Evolutionary conservation across 2,797 vertebrate genomes (phyloP), one percentile per base, ranked within the genome.

Genomic region (Trichosurus vulpecula): DNA sequence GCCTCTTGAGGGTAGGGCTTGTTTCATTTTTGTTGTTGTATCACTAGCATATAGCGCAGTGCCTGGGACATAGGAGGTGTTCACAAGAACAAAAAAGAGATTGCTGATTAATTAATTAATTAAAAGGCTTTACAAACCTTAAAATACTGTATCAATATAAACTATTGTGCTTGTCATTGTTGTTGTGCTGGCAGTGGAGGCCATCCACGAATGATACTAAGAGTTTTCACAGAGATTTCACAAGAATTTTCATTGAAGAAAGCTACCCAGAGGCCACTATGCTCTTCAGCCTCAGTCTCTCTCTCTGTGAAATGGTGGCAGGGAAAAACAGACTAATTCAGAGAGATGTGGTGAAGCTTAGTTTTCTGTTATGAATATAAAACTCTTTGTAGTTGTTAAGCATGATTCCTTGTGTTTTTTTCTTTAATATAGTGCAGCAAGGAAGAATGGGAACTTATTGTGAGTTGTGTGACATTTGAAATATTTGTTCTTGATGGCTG

Each of bases 401-500:
- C 9, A 81, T 95, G 96, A 87, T 87, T 87, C 41, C 74, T 87
- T 51, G 61, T 74, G 31, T 81, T 41, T 22, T 22, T 81, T 81
- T 9, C 41, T 81, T 81, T 81, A 81, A 81, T 27, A 87, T 47
- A 27, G 41, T 29, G 41, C 22, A 27, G 51, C 47, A 51, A 47
- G 74, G 41, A 87, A 87, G 22, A 51, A 87, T 87, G 74, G 74
- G 41, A 47, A 87, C 51, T 47, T 87, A 27, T 87, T 41, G 55
- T 94, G 61, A 52, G 93, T 98, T 66, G 94, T 94, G 95, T 96
- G 89, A 58, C 93, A 5, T 94, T 98, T 93, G 87, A 94, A 98
- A n/a, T 35, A 41, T 81, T 66, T 95, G 90, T 92, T 97, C 51
- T 52, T 96, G 47, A 93, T 97, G 93, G 61, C 22, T 89, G 91